These are phyloP conservation scores for Nyctibius bracteatus DNA, from an alignment of 2,113 vertebrate species.

Conservation along the genomic window DNA sequence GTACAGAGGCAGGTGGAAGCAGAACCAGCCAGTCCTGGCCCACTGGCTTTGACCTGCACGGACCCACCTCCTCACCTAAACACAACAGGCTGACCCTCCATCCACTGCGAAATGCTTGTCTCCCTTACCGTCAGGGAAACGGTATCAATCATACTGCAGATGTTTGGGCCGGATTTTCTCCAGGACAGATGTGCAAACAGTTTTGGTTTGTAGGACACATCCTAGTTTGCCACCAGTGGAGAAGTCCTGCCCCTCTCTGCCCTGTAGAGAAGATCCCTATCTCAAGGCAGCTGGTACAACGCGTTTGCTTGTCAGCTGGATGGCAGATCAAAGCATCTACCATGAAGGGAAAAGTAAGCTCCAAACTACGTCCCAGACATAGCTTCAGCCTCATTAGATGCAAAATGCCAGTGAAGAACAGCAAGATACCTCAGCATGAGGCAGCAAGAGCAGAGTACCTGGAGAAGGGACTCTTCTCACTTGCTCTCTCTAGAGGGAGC, in stretches of 20 bases:
- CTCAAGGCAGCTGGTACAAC: not conserved
- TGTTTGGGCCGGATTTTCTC: not conserved
- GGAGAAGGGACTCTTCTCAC: not conserved
- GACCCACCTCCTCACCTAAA: not conserved
- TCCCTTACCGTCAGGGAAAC: fast-evolving
- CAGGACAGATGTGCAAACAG: not conserved
- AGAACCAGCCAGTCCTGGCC: not conserved
- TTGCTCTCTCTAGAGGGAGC: conserved; percentile 7
- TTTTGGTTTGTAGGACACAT: not conserved
- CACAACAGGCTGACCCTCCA: not conserved
- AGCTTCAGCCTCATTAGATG: not conserved
- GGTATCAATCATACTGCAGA: not conserved
- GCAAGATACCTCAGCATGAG: not conserved
- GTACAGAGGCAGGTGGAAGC: not conserved
- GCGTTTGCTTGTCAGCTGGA: not conserved
- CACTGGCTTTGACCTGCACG: not conserved
- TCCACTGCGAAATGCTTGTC: not conserved
- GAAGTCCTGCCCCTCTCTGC: not conserved
- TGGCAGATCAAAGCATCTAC: not conserved
- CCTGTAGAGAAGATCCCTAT: not conserved
- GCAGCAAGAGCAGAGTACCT: not conserved
- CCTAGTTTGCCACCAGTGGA: not conserved
- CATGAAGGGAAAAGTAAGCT: not conserved
- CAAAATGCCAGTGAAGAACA: not conserved
- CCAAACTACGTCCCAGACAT: not conserved